Evolutionary conservation across 1,140 invertebrate species (phyloP), one percentile per base, ranked within the genome.

Genomic region (Patella vulgata): DNA sequence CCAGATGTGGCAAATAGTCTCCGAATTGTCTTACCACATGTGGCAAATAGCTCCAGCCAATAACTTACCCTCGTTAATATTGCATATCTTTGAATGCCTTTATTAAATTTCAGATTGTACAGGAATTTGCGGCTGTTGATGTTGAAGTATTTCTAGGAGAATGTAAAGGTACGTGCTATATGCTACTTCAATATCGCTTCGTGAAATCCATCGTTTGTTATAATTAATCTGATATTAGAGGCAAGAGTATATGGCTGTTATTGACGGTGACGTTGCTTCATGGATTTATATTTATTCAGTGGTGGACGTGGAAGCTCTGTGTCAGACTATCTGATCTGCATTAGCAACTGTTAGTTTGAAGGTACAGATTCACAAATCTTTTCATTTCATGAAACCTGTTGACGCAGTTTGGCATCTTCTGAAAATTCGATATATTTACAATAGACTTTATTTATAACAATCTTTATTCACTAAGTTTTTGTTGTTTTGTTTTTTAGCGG

Each of bases 121-220:
- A 65, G 33, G 74, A 78, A 36, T 81, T 73, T 59, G 70, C 74
- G 52, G 68, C 72, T 36, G 72, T 81, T 28, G 76, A 73, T 33
- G 73, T 81, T n/a, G 75, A 74, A 59, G 68, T 79, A 1, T 76
- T 76, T 54, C 56, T 81, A 6, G 76, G 75, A 27, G 75, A 77
- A 23, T 81, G 76, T 56, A 78, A 78, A 72, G 73, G 79, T 81
- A 72, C 60, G 68, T 56, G 21, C 17, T 46, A n/a, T 14, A 11
- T 40, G 33, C 11, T 33, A 43, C 40, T 47, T 52, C 14, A 5
- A 33, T 8, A 6, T 12, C 0, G 44, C n/a, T 8, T 23, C 23
- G 1, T 47, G 11, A 55, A 17, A 39, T 19, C 23, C 19, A 8
- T 17, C 25, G n/a, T 30, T n/a, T 8, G 21, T 57, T 57, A 42